These are phyloP conservation scores for Geococcyx californianus DNA, from an alignment of 2,113 vertebrate genomes.

Conservation along the genomic window DNA sequence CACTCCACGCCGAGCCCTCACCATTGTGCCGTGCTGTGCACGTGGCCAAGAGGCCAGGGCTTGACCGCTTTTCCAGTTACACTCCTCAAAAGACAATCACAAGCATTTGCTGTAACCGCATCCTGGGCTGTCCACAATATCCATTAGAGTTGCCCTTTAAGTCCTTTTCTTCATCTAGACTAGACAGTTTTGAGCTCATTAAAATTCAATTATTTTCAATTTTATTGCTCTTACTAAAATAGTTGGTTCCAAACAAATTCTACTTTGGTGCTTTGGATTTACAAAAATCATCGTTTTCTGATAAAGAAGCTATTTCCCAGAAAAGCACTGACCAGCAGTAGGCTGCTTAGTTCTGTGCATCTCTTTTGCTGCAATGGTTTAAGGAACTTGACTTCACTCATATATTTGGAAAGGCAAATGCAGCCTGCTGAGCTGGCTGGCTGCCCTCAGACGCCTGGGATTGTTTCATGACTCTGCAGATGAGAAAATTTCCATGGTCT, in stretches of 20 bases:
- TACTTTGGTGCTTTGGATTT: not conserved
- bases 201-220: not conserved
- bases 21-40: rapidly evolving
- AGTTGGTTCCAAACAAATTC: not conserved
- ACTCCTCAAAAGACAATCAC: not conserved
- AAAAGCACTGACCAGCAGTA: not conserved
- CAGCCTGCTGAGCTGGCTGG: slow-evolving; percentile 23
- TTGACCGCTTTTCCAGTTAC: not conserved
- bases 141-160: not conserved
- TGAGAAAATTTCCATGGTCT: not conserved
- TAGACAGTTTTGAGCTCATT: not conserved
- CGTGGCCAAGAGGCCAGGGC: not conserved
- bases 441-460: not conserved
- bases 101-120: not conserved
- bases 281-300: not conserved
- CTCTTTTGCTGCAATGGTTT: not conserved
- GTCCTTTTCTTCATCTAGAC: not conserved
- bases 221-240: not conserved
- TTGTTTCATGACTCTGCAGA: slow-evolving; percentile 32
- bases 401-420: not conserved
- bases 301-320: not conserved
- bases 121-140: not conserved
- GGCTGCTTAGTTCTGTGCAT: not conserved
- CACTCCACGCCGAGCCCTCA: rapidly evolving
- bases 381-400: not conserved